Evolutionary conservation across 2,888 invertebrate genomes (phyloP).

Genomic region (Bombylius major): DNA sequence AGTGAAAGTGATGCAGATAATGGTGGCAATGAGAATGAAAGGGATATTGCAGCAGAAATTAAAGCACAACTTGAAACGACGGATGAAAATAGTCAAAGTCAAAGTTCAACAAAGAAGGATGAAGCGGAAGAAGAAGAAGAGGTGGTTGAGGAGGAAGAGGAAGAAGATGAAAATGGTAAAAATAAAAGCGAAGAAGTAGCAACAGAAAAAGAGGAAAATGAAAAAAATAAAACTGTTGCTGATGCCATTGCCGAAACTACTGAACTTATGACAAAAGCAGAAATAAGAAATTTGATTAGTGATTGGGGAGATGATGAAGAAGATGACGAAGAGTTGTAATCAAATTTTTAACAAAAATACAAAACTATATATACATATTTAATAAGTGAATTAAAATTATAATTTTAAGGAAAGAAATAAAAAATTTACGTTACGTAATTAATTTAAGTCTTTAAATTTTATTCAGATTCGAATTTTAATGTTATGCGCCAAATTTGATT

Average conservation of each 20-base stretch:
- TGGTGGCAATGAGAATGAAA: not conserved
- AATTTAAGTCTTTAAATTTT: too few species aligned
- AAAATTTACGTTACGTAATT: too few species aligned
- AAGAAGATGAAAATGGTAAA: not conserved
- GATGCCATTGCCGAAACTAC: not conserved
- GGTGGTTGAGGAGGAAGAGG: not conserved
- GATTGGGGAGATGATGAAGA: conserved; percentile 36
- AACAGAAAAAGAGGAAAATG: conserved; percentile 14
- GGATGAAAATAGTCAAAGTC: conserved; percentile 14
- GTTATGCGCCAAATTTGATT: too few species aligned
- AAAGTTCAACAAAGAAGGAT: conserved; percentile 12
- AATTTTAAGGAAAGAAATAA: too few species aligned
- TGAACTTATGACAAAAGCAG: conserved; percentile 18
- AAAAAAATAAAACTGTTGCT: not conserved
- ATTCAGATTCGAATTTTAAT: too few species aligned
- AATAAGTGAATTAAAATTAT: too few species aligned
- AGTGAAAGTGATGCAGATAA: conserved; percentile 10
- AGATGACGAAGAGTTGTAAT: conserved; percentile 14
- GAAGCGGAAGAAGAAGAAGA: conserved; percentile 3
- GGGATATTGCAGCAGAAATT: not conserved
- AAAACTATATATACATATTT: too few species aligned
- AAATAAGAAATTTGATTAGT: conserved; percentile 31
- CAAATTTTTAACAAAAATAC: too few species aligned
- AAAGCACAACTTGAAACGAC: conserved; percentile 1
- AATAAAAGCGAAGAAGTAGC: not conserved